Conservation (phyloP, 2,113 vertebrate species). For the Marcusenius ussheri region DNA sequence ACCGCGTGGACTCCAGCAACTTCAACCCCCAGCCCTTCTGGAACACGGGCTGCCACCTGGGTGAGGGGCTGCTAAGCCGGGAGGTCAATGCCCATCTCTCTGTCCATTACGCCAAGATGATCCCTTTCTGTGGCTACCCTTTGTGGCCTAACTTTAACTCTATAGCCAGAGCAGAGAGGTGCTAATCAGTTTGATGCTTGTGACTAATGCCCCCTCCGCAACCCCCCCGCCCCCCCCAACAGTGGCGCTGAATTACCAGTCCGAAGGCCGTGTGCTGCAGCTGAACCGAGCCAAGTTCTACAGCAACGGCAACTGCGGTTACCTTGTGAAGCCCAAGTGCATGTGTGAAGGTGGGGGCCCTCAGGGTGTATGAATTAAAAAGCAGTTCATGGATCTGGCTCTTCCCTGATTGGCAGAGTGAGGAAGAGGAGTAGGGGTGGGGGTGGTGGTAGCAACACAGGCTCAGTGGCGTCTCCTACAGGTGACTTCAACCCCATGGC, state of each 20-base stretch:
- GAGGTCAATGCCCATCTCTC: not conserved
- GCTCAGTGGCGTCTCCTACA: constrained; percentile 34
- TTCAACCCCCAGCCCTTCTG: constrained; percentile 97
- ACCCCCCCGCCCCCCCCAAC: not conserved
- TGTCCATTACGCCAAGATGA: not conserved
- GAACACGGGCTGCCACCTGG: constrained; percentile 90
- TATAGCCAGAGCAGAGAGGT: not conserved
- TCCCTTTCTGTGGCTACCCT: not conserved
- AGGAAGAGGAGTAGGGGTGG: not conserved
- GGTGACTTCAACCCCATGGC: constrained; percentile 84
- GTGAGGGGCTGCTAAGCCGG: constrained; percentile 49
- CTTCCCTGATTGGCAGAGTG: not conserved
- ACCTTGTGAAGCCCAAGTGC: constrained; percentile 83
- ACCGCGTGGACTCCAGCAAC: constrained; percentile 94
- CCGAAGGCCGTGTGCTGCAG: constrained; percentile 88
- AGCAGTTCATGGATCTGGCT: not conserved
- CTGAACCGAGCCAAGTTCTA: constrained; percentile 93
- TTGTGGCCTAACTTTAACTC: not conserved
- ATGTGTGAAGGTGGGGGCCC: constrained; percentile 76
- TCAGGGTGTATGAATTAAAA: not conserved
- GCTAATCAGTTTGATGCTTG: not conserved
- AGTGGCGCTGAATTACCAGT: constrained; percentile 98
- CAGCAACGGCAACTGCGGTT: constrained; percentile 92
- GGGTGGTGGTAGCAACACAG: not conserved
- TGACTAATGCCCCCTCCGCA: not conserved